These are phyloP conservation scores for Magallana nippona DNA, from an alignment of 2,888 invertebrate genomes.

Conservation along the genomic window DNA sequence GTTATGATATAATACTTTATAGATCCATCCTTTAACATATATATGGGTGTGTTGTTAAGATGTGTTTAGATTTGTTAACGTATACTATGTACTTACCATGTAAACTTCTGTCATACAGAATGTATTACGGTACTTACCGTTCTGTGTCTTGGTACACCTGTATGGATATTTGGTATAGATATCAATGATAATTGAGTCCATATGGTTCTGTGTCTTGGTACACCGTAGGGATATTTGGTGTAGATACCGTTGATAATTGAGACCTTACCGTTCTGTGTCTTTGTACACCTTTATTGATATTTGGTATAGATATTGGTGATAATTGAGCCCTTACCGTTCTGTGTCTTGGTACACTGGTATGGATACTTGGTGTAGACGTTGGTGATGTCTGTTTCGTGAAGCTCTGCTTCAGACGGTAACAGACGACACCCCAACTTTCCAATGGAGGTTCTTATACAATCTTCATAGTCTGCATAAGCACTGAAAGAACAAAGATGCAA, in stretches of 20 bases:
- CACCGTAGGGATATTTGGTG: conserved; percentile 54
- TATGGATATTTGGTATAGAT: conserved; percentile 53
- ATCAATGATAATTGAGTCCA: too few relatives aligned
- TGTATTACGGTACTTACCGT: too few relatives aligned
- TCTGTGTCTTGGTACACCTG: conserved; percentile 46
- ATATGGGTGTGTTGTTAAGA: too few relatives aligned
- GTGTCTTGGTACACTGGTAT: conserved; percentile 50
- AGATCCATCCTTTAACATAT: too few relatives aligned
- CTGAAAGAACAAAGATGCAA: conserved; percentile 48
- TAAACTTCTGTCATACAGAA: too few relatives aligned
- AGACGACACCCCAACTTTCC: conserved; percentile 49
- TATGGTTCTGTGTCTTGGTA: conserved; percentile 31
- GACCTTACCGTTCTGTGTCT: too few relatives aligned
- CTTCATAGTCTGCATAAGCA: conserved; percentile 50
- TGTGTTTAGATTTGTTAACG: too few relatives aligned
- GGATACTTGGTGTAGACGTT: conserved; percentile 50
- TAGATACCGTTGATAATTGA: too few relatives aligned
- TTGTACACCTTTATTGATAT: conserved; percentile 54
- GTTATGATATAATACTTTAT: too few relatives aligned
- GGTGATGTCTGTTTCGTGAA: conserved; percentile 56
- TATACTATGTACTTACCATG: too few relatives aligned
- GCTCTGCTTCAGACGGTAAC: conserved; percentile 45
- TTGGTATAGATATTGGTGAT: conserved; percentile 50
- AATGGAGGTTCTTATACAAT: conserved; percentile 46
- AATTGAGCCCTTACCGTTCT: neutral